Base-by-base conservation (phyloP, 35 echinoderm and acorn worm species). In the Apostichopus californicus region DNA sequence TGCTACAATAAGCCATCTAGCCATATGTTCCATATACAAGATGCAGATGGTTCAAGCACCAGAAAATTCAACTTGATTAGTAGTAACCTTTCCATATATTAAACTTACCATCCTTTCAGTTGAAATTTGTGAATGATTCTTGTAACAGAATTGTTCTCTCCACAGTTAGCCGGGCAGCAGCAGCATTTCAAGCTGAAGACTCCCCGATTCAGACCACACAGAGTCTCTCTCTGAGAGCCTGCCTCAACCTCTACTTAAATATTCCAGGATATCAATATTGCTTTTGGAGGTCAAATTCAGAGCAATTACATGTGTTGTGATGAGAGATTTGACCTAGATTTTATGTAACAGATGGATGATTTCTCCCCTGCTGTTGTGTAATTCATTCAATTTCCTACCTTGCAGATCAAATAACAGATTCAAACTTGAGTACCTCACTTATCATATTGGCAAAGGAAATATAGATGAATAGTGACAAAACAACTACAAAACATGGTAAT, bases 241-340 rank as follows among this genome's bases (percentile, higher is more conserved):
- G 10, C 12, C 12, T 61, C 58, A 8, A 61, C 58, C 58, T 61
- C 58, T 61, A 61, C 58, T 61, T 12, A 61, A 61, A 61, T 61
- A 61, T 61, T 61, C 58, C 7, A 61, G 58, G 58, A 61, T 61
- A 61, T 61, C 58, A 61, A 61, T 61, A 61, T 61, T 12, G 58
- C 58, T 61, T 61, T 75, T 22, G 71, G 71, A 7, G 71, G 71
- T 75, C 71, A 68, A 68, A 68, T 68, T 68, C 64, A 68, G 11
- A 68, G 64, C 64, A 14, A 68, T 18, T 68, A 75, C 71, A 75
- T 75, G 71, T 75, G 71, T 22, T 14, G 71, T 75, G 71, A 75
- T 22, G 71, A 75, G 71, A 75, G 71, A 75, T 75, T 75, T 75
- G 71, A 75, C 71, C 71, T 22, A 75, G 71, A 75, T 75, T 75